These are phyloP conservation scores for Centropus bengalensis DNA, from an alignment of 2,113 vertebrate species.

Conservation along the genomic window DNA sequence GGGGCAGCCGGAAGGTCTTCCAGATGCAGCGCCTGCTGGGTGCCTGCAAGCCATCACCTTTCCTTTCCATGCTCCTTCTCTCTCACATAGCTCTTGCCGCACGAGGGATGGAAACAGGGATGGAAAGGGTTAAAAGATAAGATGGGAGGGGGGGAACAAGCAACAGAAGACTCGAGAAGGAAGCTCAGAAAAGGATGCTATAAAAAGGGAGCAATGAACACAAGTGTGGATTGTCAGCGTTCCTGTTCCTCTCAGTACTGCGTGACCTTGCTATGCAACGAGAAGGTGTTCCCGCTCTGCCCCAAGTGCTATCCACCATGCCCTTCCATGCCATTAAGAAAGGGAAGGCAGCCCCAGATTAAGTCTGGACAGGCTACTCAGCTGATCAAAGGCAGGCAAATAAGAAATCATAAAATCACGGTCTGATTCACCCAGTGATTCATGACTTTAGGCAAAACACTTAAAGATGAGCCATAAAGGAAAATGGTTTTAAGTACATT, in stretches of 20 bases:
- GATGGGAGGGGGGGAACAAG: neutral
- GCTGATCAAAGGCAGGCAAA: constrained; percentile 61
- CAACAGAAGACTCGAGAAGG: neutral
- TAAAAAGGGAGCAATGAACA: neutral
- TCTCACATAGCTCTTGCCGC: rapidly evolving
- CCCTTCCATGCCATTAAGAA: neutral
- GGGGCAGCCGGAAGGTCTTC: rapidly evolving
- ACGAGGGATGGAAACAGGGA: neutral
- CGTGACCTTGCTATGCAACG: neutral
- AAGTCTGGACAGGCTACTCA: constrained; percentile 26
- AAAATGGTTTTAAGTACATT: constrained; percentile 54
- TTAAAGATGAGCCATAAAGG: constrained; percentile 62
- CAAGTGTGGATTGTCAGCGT: neutral
- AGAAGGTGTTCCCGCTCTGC: neutral
- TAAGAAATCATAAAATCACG: constrained; percentile 47
- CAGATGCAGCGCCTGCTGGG: neutral
- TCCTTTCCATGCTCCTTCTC: neutral
- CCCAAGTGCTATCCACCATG: neutral
- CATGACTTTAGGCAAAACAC: constrained; percentile 58
- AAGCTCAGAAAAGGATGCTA: neutral
- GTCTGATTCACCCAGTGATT: constrained; percentile 51
- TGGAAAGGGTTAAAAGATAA: neutral
- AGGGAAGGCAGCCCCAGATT: constrained; percentile 13
- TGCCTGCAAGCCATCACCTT: neutral
- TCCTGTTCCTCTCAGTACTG: neutral